Evolutionary conservation across 2,888 invertebrate genomes (phyloP).

Genomic region (Drosophila multiciliata): DNA sequence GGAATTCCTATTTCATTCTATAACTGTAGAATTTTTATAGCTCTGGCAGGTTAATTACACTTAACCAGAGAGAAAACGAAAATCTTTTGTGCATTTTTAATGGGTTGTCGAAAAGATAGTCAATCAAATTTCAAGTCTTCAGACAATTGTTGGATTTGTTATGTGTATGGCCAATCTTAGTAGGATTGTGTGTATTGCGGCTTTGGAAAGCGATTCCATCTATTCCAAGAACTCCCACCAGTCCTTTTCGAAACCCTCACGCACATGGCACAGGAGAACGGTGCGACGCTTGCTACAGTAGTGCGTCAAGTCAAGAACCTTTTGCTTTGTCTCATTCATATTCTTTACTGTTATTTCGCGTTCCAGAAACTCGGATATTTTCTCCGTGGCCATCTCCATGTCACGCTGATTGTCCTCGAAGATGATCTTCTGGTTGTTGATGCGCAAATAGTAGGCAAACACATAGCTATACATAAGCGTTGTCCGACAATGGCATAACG

Average conservation of each 20-base stretch:
- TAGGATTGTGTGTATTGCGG: constrained; percentile 9
- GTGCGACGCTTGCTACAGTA: constrained; percentile 99
- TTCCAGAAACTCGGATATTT: constrained; percentile 98
- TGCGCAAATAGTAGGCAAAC: constrained; percentile 98
- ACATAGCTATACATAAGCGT: constrained; percentile 99
- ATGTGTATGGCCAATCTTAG: constrained; percentile 11
- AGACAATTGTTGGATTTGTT: constrained; percentile 41
- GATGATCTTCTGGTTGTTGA: constrained; percentile 99
- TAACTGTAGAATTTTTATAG: constrained; percentile 57
- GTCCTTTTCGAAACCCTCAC: constrained; percentile 99
- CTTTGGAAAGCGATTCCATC: constrained; percentile 11
- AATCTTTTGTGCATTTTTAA: constrained; percentile 44
- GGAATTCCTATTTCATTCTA: constrained; percentile 33
- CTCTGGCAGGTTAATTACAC: constrained; percentile 33
- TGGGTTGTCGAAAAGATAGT: constrained; percentile 34
- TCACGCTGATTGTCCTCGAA: constrained; percentile 99
- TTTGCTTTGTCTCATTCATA: constrained; percentile 98
- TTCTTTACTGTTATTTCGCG: constrained; percentile 98
- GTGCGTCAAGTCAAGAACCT: constrained; percentile 96
- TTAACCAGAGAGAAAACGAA: constrained; percentile 41
- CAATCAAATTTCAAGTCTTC: constrained; percentile 55
- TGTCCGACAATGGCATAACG: constrained; percentile 97
- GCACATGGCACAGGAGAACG: constrained; percentile 97
- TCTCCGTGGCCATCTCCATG: constrained; percentile 98
- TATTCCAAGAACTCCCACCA: constrained; percentile 97